phyloP scores from a whole-genome alignment of 2,888 invertebrate species.

The Xanthorhoe designata region DNA sequence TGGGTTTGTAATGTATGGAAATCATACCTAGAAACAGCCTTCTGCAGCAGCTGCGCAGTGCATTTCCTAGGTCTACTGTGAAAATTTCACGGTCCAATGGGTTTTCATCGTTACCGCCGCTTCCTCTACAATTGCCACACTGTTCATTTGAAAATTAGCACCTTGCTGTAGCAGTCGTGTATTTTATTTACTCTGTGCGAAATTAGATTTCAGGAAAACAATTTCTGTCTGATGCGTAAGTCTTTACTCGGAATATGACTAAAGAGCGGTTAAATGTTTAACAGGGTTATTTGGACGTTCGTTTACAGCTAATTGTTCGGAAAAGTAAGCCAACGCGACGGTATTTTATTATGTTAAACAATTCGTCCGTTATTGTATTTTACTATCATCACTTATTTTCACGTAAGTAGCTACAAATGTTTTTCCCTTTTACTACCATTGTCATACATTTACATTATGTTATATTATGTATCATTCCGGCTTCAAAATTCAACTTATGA shows the following conservation, averaged over 20 bases:
- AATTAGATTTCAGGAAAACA: constrained; percentile 36
- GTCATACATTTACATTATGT: too few species aligned
- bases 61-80: constrained; percentile 34
- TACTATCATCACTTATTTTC: background rate
- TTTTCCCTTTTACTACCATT: too few species aligned
- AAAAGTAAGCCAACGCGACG: constrained; percentile 13
- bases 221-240: constrained; percentile 41
- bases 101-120: constrained; percentile 35
- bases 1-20: constrained; percentile 42
- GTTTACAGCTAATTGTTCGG: constrained; percentile 19
- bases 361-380: background rate
- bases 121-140: constrained; percentile 30
- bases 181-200: constrained; percentile 12
- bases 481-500: too few species aligned
- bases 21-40: constrained; percentile 39
- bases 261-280: constrained; percentile 34
- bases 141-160: constrained; percentile 20
- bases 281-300: constrained; percentile 30
- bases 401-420: background rate
- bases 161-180: constrained; percentile 16
- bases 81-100: constrained; percentile 40
- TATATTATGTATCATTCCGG: too few species aligned
- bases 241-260: constrained; percentile 42
- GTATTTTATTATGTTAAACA: background rate
- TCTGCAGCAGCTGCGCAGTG: constrained; percentile 19